Evolutionary conservation across 1,140 invertebrate species (phyloP).

Genomic region (Danaus melanippus): DNA sequence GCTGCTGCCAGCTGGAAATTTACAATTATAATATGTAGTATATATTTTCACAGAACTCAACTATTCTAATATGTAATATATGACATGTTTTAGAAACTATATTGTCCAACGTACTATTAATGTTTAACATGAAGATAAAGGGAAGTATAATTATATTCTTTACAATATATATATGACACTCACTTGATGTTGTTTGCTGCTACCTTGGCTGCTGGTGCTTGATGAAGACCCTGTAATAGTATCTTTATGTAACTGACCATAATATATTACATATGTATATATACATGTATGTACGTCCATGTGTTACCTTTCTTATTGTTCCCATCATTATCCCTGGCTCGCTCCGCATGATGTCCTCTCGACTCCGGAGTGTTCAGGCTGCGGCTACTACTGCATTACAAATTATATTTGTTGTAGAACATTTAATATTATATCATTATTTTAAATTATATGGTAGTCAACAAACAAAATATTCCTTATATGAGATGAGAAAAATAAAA

Average conservation of each 20-base stretch:
- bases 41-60: no score
- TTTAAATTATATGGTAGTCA: no score
- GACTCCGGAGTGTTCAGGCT: constrained; percentile 29
- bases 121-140: no score
- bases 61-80: no score
- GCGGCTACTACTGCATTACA: constrained; percentile 8
- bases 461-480: no score
- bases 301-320: constrained; percentile 66
- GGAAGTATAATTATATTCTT: no score
- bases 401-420: no score
- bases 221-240: constrained; percentile 48
- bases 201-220: constrained; percentile 53
- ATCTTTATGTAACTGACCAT: background rate
- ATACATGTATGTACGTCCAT: constrained; percentile 22
- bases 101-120: no score
- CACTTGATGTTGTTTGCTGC: constrained; percentile 64
- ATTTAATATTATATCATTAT: no score
- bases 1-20: constrained; percentile 65
- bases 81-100: no score
- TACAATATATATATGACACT: background rate
- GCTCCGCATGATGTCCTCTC: constrained; percentile 45
- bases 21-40: no score
- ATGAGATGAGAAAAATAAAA: no score
- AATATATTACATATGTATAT: background rate
- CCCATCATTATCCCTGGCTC: constrained; percentile 40